These are phyloP conservation scores for Tetragnatha montana DNA, from an alignment of 2,888 invertebrate species.

Conservation along the genomic window DNA sequence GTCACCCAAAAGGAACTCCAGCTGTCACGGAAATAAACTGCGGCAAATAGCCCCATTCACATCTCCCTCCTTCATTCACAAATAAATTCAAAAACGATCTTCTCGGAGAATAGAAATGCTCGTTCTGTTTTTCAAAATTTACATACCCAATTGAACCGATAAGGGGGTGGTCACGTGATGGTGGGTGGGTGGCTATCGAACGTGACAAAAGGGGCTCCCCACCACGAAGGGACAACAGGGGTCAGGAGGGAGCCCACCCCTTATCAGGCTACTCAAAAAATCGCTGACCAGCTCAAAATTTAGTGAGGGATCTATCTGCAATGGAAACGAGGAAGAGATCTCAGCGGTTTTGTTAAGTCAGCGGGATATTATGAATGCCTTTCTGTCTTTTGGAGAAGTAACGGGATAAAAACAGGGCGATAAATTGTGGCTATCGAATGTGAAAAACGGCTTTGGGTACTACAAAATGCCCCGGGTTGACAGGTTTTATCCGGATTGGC, in stretches of 20 bases:
- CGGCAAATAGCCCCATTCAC: too few relatives aligned
- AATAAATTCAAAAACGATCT: too few relatives aligned
- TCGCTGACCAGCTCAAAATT: conserved; percentile 45
- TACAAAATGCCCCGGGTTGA: not conserved
- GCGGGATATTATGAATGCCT: conserved; percentile 38
- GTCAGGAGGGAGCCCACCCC: conserved; percentile 23
- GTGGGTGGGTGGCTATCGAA: not conserved
- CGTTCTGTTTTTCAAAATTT: conserved; percentile 16
- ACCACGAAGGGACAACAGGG: not conserved
- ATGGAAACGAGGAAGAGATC: conserved; percentile 17
- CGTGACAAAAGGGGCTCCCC: conserved; percentile 38
- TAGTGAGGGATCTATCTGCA: conserved; percentile 41
- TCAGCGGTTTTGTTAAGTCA: conserved; percentile 37
- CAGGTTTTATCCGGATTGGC: not conserved
- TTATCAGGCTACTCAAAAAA: conserved; percentile 50
- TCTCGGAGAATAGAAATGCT: not conserved
- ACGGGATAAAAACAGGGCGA: not conserved
- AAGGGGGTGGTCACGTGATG: conserved; percentile 6
- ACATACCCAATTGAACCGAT: conserved; percentile 22
- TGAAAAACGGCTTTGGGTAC: not conserved
- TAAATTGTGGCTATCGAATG: not conserved
- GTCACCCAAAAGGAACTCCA: too few relatives aligned
- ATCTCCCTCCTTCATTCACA: too few relatives aligned
- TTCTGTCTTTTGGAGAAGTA: not conserved
- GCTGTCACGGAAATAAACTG: too few relatives aligned